Evolutionary conservation across 2,113 vertebrate genomes (phyloP).

Genomic region (Thymallus thymallus): DNA sequence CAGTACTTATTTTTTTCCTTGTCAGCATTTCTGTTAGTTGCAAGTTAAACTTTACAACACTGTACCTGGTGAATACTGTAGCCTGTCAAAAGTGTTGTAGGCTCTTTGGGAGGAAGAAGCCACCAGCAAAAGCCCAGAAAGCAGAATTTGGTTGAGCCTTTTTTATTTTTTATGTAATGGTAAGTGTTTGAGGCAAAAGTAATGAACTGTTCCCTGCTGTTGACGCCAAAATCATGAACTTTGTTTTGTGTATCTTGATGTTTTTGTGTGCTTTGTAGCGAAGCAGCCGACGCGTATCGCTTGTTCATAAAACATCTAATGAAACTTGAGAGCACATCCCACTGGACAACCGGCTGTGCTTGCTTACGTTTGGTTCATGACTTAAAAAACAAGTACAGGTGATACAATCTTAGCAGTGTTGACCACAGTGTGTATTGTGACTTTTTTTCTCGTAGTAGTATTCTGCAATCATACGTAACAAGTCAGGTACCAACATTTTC

Average conservation of each 20-base stretch:
- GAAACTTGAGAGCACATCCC: constrained; percentile 99
- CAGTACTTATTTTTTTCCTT: constrained; percentile 19
- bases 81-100: constrained; percentile 34
- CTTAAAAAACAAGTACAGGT: constrained; percentile 99
- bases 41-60: constrained; percentile 19
- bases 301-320: constrained; percentile 99
- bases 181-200: constrained; percentile 86
- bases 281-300: constrained; percentile 99
- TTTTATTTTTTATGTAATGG: constrained; percentile 74
- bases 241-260: constrained; percentile 99
- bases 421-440: constrained; percentile 87
- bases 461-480: constrained; percentile 76
- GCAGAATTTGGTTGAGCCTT: constrained; percentile 53
- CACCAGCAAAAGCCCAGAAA: constrained; percentile 61
- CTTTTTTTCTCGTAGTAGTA: constrained; percentile 68
- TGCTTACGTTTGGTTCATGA: constrained; percentile 99
- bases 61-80: constrained; percentile 40
- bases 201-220: constrained; percentile 96
- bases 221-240: constrained; percentile 97
- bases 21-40: constrained; percentile 20
- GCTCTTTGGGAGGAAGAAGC: constrained; percentile 36
- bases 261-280: constrained; percentile 99
- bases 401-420: constrained; percentile 99
- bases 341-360: constrained; percentile 99
- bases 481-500: constrained; percentile 70